A percentile compares a stretch with the other conserved stretches of the same genome.
These are phyloP conservation scores for Zeuzera pyrina DNA, from an alignment of 2,888 invertebrate species.

Conservation along the genomic window DNA sequence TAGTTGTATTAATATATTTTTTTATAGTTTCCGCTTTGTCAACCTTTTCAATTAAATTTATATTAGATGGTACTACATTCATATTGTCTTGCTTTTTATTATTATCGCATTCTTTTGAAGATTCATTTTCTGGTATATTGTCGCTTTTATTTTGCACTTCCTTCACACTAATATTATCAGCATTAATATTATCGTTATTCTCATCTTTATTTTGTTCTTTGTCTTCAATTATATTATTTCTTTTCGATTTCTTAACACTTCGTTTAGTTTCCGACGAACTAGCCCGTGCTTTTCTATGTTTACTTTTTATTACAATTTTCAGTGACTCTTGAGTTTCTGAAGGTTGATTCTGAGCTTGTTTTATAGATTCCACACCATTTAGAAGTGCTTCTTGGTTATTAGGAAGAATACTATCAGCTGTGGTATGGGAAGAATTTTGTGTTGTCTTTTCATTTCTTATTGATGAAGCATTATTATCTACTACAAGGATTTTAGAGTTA, in stretches of 20 bases:
- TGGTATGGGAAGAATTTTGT: conserved; percentile 28
- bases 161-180: conserved; percentile 8
- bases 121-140: too few relatives aligned
- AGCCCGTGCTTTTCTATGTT: too few relatives aligned
- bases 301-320: neutral
- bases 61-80: neutral
- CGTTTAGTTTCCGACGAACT: too few relatives aligned
- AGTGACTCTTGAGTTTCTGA: neutral
- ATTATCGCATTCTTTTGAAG: neutral
- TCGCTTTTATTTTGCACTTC: too few relatives aligned
- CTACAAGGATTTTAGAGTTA: neutral
- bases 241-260: conserved; percentile 14
- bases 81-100: neutral
- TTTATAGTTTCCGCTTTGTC: neutral
- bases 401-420: conserved; percentile 43
- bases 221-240: conserved; percentile 9
- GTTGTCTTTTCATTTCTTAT: neutral
- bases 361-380: conserved; percentile 1
- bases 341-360: neutral
- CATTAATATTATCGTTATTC: conserved; percentile 3
- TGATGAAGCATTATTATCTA: neutral
- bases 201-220: conserved; percentile 9
- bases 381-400: conserved; percentile 53
- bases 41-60: neutral
- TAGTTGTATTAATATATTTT: too few relatives aligned